Evolutionary conservation across 2,797 vertebrate genomes (phyloP), one percentile per base, ranked within the genome.

Genomic region (Graptemys geographica): DNA sequence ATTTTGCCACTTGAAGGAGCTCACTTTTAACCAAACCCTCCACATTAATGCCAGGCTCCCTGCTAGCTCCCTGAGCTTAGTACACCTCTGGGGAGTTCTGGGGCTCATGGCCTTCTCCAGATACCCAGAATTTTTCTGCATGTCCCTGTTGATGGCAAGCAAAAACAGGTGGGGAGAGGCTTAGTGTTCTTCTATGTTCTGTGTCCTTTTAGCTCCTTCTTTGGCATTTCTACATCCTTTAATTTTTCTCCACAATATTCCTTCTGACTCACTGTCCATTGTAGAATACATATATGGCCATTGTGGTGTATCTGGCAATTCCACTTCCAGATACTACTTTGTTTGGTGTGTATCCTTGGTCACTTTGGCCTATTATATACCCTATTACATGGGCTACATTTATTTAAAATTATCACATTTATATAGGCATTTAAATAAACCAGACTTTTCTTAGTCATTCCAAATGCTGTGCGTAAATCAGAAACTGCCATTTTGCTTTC

Each of bases 251-350:
- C 16, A 55, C 69, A 89, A 47, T 62, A 62, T 62, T 62, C 59
- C 92, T 11, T 93, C 89, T 91, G 74, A 28, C 52, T 93, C 44
- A 69, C 47, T 92, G 28, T 89, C 37, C 81, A 89, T 52, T 91
- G n/a, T 47, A 72, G 91, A 95, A 95, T 89, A n/a, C 13, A 94
- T 81, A 28, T 90, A 83, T 84, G 25, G 5, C 1, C 55, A 62
- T 47, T 33, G 47, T 56, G 82, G 1, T 87, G 31, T 21, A 55
- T 15, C 62, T 92, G 72, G 57, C 27, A 91, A 47, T 23, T 72
- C 81, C 25, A 37, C 47, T 74, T 52, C 19, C 28, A 5, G 78
- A 1, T 65, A 47, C 92, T 83, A 84, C 8, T 83, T 82, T 88
- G 12, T 52, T 91, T 28, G 83, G 52, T 49, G 47, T 53, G 53